Percentiles rank a stretch among this genome's conserved stretches.
These are phyloP conservation scores for Octopus bimaculoides DNA, from an alignment of 1,140 invertebrate species.

Conservation along the genomic window DNA sequence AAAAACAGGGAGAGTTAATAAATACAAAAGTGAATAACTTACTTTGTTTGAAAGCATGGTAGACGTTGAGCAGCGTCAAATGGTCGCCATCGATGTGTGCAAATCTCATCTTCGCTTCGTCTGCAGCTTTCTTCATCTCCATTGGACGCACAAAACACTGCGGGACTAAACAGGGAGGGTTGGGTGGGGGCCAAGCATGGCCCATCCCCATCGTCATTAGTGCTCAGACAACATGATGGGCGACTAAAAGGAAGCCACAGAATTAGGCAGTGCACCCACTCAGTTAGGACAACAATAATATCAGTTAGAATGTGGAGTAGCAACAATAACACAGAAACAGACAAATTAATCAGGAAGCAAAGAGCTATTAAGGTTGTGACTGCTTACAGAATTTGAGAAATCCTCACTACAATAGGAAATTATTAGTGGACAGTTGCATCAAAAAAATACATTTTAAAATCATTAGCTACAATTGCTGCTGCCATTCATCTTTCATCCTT, in stretches of 20 bases:
- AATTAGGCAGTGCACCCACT: slow-evolving; percentile 35
- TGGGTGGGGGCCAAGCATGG: slow-evolving; percentile 45
- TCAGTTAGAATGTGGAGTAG: neutral
- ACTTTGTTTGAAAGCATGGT: slow-evolving; percentile 99
- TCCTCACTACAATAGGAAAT: too few species aligned
- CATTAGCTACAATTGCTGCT: too few species aligned
- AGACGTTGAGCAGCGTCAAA: slow-evolving; percentile 88
- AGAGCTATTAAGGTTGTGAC: too few species aligned
- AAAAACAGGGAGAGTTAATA: too few species aligned
- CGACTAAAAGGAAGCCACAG: slow-evolving; percentile 50
- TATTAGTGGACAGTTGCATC: too few species aligned
- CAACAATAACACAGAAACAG: neutral
- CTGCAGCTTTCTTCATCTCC: slow-evolving; percentile 97
- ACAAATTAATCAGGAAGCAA: neutral
- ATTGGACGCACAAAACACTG: slow-evolving; percentile 99
- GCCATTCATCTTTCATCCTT: too few species aligned
- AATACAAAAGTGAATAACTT: slow-evolving; percentile 59
- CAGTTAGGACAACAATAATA: neutral
- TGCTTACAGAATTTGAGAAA: too few species aligned
- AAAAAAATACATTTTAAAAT: too few species aligned
- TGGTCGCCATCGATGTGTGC: slow-evolving; percentile 99
- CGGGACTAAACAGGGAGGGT: slow-evolving; percentile 73
- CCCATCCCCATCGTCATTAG: slow-evolving; percentile 55
- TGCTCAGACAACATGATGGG: slow-evolving; percentile 33
- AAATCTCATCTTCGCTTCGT: slow-evolving; percentile 98